Percentiles rank a stretch among this genome's conserved stretches.
Evolutionary conservation across 2,888 invertebrate genomes (phyloP).

Genomic region (Silvanus unidentatus): DNA sequence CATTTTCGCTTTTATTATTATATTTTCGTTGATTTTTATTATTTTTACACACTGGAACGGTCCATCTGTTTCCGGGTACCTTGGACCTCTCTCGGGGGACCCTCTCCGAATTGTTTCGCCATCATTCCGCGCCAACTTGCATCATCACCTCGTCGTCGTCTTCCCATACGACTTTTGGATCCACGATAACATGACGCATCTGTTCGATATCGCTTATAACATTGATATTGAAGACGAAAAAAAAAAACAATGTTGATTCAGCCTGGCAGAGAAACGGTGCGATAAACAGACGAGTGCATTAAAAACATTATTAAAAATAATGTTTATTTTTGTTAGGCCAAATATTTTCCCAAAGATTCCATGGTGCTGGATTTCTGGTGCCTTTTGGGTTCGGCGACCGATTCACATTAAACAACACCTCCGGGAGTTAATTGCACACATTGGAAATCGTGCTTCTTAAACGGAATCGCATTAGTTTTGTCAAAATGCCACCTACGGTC

Average conservation of each 20-base stretch:
- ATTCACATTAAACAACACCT: no score
- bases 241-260: conserved; percentile 13
- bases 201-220: not conserved
- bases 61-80: no score
- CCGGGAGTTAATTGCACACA: no score
- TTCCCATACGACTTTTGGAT: no score
- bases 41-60: no score
- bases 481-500: conserved; percentile 14
- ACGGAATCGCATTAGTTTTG: conserved; percentile 15
- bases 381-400: no score
- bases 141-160: no score
- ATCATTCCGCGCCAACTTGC: no score
- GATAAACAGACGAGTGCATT: conserved; percentile 8
- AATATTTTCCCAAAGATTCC: not conserved
- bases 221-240: conserved; percentile 1
- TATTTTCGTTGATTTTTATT: not conserved
- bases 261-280: conserved; percentile 8
- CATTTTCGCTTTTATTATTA: not conserved
- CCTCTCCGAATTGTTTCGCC: no score
- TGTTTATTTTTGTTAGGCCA: conserved; percentile 2
- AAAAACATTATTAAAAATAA: conserved; percentile 7
- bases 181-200: not conserved
- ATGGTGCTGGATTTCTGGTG: no score
- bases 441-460: conserved; percentile 10
- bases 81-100: no score